Evolutionary conservation across 2,888 invertebrate genomes (phyloP), one percentile per base, ranked within the genome.

Genomic region (Sesia bembeciformis): DNA sequence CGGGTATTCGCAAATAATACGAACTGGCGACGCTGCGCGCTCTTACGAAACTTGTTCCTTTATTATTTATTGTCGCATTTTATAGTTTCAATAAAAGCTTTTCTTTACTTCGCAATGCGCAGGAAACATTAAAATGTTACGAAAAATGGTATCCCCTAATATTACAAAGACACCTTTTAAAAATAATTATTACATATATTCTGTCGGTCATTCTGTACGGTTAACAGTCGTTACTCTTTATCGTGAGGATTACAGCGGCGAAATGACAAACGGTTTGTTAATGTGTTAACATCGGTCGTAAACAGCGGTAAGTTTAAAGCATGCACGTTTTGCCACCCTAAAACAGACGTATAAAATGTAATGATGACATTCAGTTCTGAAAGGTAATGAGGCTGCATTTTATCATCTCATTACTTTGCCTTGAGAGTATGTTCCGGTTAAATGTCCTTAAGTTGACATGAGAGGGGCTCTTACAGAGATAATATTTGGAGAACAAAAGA

Each of bases 41-140:
- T 2, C 4, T 43, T 43, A 43, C 4, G 40, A 52, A 56, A 56
- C 50, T 53, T 49, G 50, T 52, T 5, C 6, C 4, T 6, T 41
- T 49, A 42, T 53, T n/a, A 53, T 55, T 53, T 5, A 40, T 40
- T 40, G n/a, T 54, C 39, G 40, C 43, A 57, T 52, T 51, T 52
- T 38, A 52, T 40, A 51, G 40, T 54, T 40, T 42, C 40, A 56
- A 60, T 61, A 62, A 65, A 65, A 61, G 23, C 3, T 38, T 7
- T 60, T 64, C 62, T 66, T 62, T 52, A 61, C 66, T 62, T 64
- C 63, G 23, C 57, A 68, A 67, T 53, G 50, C 54, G 60, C 55
- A 67, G 68, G 68, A 68, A 71, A 70, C 65, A 66, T 68, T 63
- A 70, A 72, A 63, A 63, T 55, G 58, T 54, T 61, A 53, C 54